A percentile compares a stretch with the other conserved stretches of the same genome.
These are phyloP conservation scores for Platygyra sinensis DNA, from an alignment of 64 coral and sea anemone genomes.

Conservation along the genomic window DNA sequence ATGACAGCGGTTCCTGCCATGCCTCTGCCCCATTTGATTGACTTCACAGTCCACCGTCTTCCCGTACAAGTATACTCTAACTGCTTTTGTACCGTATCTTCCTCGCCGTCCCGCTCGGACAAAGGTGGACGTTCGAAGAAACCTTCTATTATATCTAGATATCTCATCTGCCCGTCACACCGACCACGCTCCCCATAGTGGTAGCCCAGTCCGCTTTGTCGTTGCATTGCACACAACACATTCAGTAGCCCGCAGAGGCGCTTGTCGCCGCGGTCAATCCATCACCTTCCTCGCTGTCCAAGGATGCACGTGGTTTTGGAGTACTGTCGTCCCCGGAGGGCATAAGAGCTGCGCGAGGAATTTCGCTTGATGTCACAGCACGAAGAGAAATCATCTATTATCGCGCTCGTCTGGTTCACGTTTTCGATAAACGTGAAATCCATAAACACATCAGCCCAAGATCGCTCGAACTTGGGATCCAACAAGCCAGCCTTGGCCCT, in stretches of 20 bases:
- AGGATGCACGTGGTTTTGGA: not conserved
- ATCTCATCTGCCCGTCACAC: no score
- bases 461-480: conserved; percentile 29
- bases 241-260: not conserved
- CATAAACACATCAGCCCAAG: conserved; percentile 46
- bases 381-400: not conserved
- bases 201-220: conserved; percentile 95
- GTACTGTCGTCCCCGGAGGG: not conserved
- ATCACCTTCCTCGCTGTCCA: conserved; percentile 28
- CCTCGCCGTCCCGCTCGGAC: no score
- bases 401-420: not conserved
- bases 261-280: not conserved
- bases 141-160: no score
- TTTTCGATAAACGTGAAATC: conserved; percentile 24
- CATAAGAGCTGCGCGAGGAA: not conserved
- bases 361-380: conserved; percentile 33
- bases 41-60: conserved; percentile 87
- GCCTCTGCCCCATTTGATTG: conserved; percentile 84
- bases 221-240: conserved; percentile 91
- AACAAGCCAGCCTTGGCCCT: not conserved
- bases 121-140: conserved; percentile 99
- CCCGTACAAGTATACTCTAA: conserved; percentile 79
- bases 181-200: conserved; percentile 96
- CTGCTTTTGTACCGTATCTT: conserved; percentile 96
- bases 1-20: conserved; percentile 92